Percentiles rank a stretch among this genome's conserved stretches.
These are phyloP conservation scores for Frankliniella intonsa DNA, from an alignment of 2,888 invertebrate species.

Conservation along the genomic window DNA sequence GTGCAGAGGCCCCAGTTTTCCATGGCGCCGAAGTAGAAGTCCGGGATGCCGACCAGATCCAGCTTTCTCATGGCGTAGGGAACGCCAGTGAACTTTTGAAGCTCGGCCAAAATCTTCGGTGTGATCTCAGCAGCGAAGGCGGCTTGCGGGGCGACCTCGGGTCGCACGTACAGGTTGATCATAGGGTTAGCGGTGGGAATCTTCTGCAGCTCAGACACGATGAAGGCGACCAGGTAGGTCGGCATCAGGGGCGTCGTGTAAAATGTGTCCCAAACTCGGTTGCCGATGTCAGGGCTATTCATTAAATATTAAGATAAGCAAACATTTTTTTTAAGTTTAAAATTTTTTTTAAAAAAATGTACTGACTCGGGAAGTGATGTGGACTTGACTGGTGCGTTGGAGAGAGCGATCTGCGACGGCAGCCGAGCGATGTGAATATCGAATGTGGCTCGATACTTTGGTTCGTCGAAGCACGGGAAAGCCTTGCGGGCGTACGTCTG, in stretches of 20 bases:
- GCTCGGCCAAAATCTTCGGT: neutral
- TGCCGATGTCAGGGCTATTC: neutral
- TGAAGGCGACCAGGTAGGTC: constrained; percentile 8
- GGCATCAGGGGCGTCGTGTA: constrained; percentile 43
- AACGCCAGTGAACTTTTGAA: neutral
- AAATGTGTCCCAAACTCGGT: constrained; percentile 34
- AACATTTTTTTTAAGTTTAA: no score
- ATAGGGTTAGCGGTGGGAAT: neutral
- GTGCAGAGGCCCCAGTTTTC: constrained; percentile 11
- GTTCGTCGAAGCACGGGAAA: constrained; percentile 37
- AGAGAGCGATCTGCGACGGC: constrained; percentile 31
- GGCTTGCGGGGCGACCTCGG: neutral
- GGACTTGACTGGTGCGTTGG: constrained; percentile 34
- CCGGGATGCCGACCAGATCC: neutral
- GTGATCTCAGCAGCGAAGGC: neutral
- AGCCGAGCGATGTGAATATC: constrained; percentile 34
- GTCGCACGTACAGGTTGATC: constrained; percentile 3
- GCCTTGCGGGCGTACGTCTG: constrained; percentile 35
- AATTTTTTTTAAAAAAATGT: no score
- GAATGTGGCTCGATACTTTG: constrained; percentile 35
- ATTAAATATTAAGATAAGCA: neutral
- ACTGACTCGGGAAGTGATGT: constrained; percentile 32
- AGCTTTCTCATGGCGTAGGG: neutral
- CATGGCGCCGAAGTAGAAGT: constrained; percentile 22
- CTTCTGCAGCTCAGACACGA: constrained; percentile 45